phyloP scores from a whole-genome alignment of 2,113 vertebrate genomes.

The Microtus montanus region DNA sequence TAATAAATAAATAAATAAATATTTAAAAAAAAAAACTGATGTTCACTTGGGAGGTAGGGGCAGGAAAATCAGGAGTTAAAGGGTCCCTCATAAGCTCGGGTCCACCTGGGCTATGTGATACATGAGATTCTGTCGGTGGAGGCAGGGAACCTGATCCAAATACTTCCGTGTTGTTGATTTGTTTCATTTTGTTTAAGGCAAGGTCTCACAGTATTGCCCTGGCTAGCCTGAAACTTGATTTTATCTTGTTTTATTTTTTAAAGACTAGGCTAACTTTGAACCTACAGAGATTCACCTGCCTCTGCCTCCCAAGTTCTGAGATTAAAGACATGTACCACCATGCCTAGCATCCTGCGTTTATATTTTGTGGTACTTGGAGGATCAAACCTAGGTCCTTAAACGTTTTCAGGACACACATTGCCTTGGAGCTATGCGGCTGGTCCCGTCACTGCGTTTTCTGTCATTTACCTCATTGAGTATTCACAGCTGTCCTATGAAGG shows the following conservation, averaged over 20 bases:
- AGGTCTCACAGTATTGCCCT: background rate
- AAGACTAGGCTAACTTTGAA: background rate
- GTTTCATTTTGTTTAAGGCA: background rate
- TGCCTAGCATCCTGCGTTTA: background rate
- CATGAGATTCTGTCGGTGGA: background rate
- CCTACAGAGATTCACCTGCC: background rate
- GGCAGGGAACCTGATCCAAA: background rate
- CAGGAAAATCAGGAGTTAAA: background rate
- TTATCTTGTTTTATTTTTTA: background rate
- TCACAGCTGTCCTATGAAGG: background rate
- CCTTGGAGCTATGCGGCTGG: background rate
- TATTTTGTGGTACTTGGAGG: background rate
- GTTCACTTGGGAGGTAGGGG: background rate
- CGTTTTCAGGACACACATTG: background rate
- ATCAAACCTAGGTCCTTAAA: background rate
- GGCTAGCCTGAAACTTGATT: background rate
- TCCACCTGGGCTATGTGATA: background rate
- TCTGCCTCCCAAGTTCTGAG: background rate
- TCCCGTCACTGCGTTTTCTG: background rate
- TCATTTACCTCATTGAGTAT: background rate
- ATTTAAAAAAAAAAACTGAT: no score
- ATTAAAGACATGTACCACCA: background rate
- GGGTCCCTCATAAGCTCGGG: background rate
- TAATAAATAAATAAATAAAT: no score
- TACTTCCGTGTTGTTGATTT: background rate